Percentiles rank a stretch among this genome's conserved stretches.
Conservation (phyloP, 2,113 vertebrate species). For the Ancistrus triradiatus region DNA sequence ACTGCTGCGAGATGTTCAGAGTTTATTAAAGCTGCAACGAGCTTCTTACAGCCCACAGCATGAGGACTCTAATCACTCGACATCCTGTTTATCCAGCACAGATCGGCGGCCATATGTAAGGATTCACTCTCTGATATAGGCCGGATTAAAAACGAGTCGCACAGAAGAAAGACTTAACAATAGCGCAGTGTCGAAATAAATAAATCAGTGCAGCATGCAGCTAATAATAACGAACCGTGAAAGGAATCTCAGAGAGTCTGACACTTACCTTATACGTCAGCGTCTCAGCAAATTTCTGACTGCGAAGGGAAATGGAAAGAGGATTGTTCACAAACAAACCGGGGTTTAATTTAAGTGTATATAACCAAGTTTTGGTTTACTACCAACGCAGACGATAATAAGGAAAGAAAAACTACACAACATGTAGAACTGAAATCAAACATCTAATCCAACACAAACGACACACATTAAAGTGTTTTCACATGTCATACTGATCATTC, state of each 20-base stretch:
- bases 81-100: background rate
- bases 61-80: slow-evolving; percentile 17
- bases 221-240: slow-evolving; percentile 27
- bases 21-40: slow-evolving; percentile 13
- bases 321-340: slow-evolving; percentile 5
- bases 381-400: too few species aligned
- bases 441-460: too few species aligned
- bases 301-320: slow-evolving; percentile 50
- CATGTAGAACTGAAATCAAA: too few species aligned
- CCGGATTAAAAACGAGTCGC: background rate
- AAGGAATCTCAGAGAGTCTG: slow-evolving; percentile 8
- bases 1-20: too few species aligned
- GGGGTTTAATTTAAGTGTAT: slow-evolving; percentile 6
- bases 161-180: background rate
- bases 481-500: too few species aligned
- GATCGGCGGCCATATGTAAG: background rate
- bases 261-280: slow-evolving; percentile 89
- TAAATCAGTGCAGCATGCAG: background rate
- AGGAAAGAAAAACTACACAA: too few species aligned
- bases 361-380: too few species aligned
- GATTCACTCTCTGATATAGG: background rate
- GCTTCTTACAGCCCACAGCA: background rate
- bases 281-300: slow-evolving; percentile 78
- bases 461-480: too few species aligned
- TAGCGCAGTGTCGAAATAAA: background rate